phyloP scores from a whole-genome alignment of 1,140 invertebrate species.

The Homarus americanus region DNA sequence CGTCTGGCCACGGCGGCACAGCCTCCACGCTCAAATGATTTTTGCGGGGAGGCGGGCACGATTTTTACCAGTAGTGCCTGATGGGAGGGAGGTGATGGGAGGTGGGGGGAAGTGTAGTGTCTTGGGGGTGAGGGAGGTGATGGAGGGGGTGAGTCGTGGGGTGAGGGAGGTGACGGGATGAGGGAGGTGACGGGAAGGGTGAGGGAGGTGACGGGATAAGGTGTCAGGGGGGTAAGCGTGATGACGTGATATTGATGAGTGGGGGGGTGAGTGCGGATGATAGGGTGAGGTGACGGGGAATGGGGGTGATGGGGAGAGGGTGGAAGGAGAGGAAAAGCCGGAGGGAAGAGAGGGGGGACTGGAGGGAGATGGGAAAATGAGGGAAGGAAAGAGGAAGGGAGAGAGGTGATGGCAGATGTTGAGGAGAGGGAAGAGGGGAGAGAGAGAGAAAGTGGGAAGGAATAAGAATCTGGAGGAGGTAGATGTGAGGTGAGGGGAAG shows the following conservation, averaged over 20 bases:
- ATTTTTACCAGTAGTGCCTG: too few species aligned
- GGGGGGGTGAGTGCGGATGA: too few species aligned
- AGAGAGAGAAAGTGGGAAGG: background rate
- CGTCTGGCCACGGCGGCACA: conserved; percentile 35
- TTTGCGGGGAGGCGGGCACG: too few species aligned
- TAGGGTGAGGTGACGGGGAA: too few species aligned
- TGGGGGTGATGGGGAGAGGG: too few species aligned
- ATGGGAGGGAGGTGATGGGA: background rate
- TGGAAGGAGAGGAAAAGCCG: background rate
- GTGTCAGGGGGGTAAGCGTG: too few species aligned
- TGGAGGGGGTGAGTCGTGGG: background rate
- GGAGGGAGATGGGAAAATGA: background rate
- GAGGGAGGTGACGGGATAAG: background rate
- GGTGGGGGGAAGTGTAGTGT: background rate
- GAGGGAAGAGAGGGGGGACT: background rate
- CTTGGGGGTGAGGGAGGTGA: background rate
- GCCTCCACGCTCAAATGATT: conserved; percentile 6
- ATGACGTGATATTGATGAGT: too few species aligned
- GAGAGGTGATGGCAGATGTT: background rate
- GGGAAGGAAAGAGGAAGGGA: background rate
- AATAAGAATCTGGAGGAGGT: background rate
- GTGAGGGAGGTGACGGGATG: background rate
- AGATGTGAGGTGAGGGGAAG: background rate
- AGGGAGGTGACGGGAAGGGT: background rate
- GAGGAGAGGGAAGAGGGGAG: background rate